Evolutionary conservation across 2,113 vertebrate species (phyloP).

Genomic region (Platysteira castanea): DNA sequence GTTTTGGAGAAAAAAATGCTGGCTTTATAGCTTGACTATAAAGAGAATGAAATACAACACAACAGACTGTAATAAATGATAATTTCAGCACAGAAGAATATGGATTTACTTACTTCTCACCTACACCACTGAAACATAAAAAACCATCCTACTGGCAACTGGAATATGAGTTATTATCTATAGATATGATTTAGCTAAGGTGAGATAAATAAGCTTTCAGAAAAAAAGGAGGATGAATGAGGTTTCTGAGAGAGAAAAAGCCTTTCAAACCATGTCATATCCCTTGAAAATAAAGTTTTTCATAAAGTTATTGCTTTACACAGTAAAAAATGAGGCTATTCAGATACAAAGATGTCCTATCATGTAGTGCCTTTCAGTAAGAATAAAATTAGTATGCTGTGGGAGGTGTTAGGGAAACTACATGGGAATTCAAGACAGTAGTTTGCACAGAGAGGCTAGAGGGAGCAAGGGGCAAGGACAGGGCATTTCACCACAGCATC

Average conservation of each 20-base stretch:
- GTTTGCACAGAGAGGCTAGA: background rate
- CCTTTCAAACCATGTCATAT: background rate
- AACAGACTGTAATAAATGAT: background rate
- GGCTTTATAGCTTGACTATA: background rate
- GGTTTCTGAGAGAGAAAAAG: background rate
- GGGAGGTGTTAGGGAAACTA: background rate
- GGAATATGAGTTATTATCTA: slow-evolving; percentile 7
- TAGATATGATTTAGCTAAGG: slow-evolving; percentile 15
- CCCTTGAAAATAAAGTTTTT: background rate
- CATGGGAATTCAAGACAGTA: background rate
- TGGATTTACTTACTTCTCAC: slow-evolving; percentile 9
- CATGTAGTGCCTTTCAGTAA: background rate
- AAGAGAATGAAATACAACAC: background rate
- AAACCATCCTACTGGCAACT: background rate
- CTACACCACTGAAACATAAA: slow-evolving; percentile 1
- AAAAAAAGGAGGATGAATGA: background rate
- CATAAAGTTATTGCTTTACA: background rate
- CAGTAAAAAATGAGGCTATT: background rate
- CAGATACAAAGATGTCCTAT: background rate
- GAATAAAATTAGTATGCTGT: background rate
- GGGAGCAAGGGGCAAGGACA: background rate
- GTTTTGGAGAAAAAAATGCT: background rate
- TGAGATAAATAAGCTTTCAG: slow-evolving; percentile 21
- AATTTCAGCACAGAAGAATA: background rate
- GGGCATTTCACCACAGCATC: background rate